Percentiles rank a stretch among this genome's conserved stretches.
Evolutionary conservation across 2,888 invertebrate genomes (phyloP).

Genomic region (Abscondita cerata): DNA sequence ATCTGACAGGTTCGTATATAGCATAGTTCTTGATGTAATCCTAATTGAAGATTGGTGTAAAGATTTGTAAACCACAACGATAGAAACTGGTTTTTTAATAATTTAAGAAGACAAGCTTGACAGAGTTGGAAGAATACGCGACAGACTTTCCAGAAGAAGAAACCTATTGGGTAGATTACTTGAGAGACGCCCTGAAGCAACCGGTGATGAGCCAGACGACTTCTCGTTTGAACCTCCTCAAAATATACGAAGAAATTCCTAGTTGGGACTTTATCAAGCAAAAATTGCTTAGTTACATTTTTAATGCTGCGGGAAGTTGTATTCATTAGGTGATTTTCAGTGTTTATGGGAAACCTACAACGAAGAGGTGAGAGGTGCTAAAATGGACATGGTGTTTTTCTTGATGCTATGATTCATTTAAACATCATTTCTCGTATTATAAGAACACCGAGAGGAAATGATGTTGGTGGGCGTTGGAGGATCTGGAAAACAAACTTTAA

Average conservation of each 20-base stretch:
- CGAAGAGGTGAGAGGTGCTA: constrained; percentile 75
- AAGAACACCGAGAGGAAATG: constrained; percentile 82
- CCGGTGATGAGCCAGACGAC: constrained; percentile 82
- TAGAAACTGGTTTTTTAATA: constrained; percentile 74
- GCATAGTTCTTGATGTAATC: background rate
- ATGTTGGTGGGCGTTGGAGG: constrained; percentile 90
- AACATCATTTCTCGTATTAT: constrained; percentile 86
- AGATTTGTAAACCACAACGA: constrained; percentile 69
- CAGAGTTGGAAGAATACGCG: constrained; percentile 58
- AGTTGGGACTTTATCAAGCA: constrained; percentile 62
- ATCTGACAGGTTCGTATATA: constrained; percentile 77
- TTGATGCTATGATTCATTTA: constrained; percentile 85
- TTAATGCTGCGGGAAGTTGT: constrained; percentile 64
- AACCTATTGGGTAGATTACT: constrained; percentile 82
- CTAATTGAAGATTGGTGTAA: too few relatives aligned
- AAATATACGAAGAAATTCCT: constrained; percentile 83
- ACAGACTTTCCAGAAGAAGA: constrained; percentile 65
- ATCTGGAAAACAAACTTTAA: constrained; percentile 90
- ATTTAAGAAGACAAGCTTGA: constrained; percentile 67
- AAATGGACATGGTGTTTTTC: constrained; percentile 89
- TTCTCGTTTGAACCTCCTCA: constrained; percentile 79
- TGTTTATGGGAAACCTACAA: constrained; percentile 79
- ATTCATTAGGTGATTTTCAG: constrained; percentile 59
- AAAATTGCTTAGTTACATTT: constrained; percentile 45
- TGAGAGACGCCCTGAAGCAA: constrained; percentile 82